Base-by-base conservation (phyloP, 2,888 invertebrate species). In the Galerucella pusilla region DNA sequence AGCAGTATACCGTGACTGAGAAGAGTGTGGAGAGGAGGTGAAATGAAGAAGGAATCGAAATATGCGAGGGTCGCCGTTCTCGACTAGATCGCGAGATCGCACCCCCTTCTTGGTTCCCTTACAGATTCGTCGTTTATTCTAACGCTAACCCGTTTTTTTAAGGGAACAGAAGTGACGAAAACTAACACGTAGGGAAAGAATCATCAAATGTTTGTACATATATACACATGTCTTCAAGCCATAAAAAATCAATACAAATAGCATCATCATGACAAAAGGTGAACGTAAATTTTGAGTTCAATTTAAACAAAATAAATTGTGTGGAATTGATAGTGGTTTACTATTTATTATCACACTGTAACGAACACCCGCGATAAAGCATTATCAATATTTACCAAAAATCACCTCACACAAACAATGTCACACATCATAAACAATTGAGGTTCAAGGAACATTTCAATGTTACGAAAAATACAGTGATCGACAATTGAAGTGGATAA, bases 51-150 rank as follows among this genome's bases (percentile, higher is more conserved):
- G 54, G 68, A 28, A 68, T 68, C 68, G 57, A 68, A 68, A 68
- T 68, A 68, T 68, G 52, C 68, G 54, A 57, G 42, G 68, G 68
- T 65, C 64, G 64, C 64, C 46, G 64, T 16, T 65, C 64, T 65
- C 46, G 7, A 42, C 35, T 46, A 46, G 45, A 65, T 65, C 42
- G 64, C 25, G 45, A 65, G 64, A 65, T 65, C 46, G 64, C 64
- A 65, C 42, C 46, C 63, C 64, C 25, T 63, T 63, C 64, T 60
- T 42, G 42, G 42, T 20, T 65, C 64, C 64, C 64, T 65, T 65
- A 65, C 57, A 57, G 20, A 2, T 57, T 57, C 57, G 16, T 16
- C 57, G 28, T 25, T 60, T 60, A 35, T 16, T n/a, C 16, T 45
- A n/a, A 46, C 42, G n/a, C 45, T 46, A 42, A 63, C 63, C 63